These are phyloP conservation scores for Netta rufina DNA, from an alignment of 2,797 vertebrate species.

Conservation along the genomic window DNA sequence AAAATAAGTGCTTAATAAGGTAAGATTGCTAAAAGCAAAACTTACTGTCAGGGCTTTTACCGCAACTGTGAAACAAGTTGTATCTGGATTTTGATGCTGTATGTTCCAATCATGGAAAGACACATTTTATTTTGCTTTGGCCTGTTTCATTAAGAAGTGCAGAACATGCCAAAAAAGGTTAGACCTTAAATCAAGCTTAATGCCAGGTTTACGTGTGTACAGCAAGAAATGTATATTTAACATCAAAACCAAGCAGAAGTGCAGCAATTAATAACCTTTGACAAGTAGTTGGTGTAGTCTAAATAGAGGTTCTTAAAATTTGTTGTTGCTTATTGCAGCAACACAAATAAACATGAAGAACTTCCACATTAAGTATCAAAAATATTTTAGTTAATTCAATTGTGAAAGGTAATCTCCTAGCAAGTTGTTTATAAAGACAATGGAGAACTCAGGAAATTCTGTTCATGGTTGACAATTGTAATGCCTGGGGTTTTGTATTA, in stretches of 20 bases:
- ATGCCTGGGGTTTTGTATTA: not conserved
- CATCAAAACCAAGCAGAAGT: not conserved
- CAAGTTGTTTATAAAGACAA: not conserved
- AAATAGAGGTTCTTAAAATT: not conserved
- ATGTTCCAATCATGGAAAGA: not conserved
- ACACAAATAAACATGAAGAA: not conserved
- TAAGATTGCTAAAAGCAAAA: not conserved
- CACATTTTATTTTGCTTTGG: not conserved
- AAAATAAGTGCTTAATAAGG: not conserved
- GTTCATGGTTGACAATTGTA: not conserved
- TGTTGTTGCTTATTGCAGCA: not conserved
- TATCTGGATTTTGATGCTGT: not conserved
- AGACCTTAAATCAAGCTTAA: not conserved
- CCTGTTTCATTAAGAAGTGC: not conserved
- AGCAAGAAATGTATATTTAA: not conserved
- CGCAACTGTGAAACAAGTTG: not conserved
- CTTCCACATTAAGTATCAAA: not conserved
- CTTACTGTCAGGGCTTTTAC: not conserved
- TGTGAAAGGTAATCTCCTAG: not conserved
- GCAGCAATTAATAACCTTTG: not conserved
- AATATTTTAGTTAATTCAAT: not conserved
- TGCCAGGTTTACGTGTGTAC: not conserved
- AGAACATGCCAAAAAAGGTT: not conserved
- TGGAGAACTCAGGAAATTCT: not conserved
- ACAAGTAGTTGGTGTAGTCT: not conserved